Base-by-base conservation (phyloP, 2,888 invertebrate genomes). In the Melieria picta region DNA sequence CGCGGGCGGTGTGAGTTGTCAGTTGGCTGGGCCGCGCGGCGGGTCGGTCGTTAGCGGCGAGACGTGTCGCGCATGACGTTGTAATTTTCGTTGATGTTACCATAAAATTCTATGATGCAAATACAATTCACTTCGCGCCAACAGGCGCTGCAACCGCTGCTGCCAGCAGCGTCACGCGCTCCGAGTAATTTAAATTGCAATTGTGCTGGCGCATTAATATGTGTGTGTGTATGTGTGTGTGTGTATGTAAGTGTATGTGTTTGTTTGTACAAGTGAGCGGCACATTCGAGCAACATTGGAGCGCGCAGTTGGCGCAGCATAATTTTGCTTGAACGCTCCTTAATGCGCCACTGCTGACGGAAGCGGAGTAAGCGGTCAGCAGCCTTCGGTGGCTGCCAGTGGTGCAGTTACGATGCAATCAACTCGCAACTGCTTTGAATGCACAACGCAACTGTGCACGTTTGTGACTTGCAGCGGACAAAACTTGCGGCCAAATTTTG, bases 171-270 rank as follows among this genome's bases (percentile, higher is more conserved):
- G 7, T 13, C 47, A 11, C 16, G 13, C 56, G 11, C 43, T 50
- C 48, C 61, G 67, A 52, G 67, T 67, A 58, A 61, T 61, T 67
- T 16, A 67, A 67, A 67, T 61, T 60, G 67, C 60, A 61, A 67
- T 67, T 61, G 67, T 60, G 45, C 16, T 16, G 7, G 48, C 46
- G 13, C 10, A 46, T 45, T 11, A 10, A 5, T 50, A 4, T 43
- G 45, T 30, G 30, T 30, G 30, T 7, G 10, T 43, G 45, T 9
- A 7, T 13, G 48, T 61, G 11, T 5, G 60, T 45, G 13, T n/a
- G 5, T 50, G 6, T 43, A 16, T 50, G 6, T 43, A 16, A 16
- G 16, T 16, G 16, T 7, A n/a, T 43, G 45, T 9, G n/a, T 13
- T 9, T 48, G 4, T 48, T 46, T 4, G 9, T 45, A 52, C 43